These are phyloP conservation scores for Xiphophorus birchmanni DNA, from an alignment of 2,797 vertebrate species.

Conservation along the genomic window DNA sequence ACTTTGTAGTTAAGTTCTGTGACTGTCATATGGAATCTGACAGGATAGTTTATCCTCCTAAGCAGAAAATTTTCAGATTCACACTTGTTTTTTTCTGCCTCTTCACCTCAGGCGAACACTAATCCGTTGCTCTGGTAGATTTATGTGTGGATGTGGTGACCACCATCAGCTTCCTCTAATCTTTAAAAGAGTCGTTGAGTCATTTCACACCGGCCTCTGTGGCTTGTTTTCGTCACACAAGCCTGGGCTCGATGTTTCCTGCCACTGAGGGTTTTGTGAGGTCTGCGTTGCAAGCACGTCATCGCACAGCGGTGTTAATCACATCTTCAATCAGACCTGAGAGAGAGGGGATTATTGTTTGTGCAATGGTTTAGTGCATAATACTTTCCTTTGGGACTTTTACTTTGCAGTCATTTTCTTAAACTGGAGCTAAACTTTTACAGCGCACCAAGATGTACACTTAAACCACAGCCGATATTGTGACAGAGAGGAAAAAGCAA, in stretches of 20 bases:
- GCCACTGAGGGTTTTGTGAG: conserved; percentile 52
- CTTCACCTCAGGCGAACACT: not conserved
- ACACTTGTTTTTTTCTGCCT: not conserved
- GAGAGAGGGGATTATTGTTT: conserved; percentile 44
- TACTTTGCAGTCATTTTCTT: conserved; percentile 41
- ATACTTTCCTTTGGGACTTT: conserved; percentile 45
- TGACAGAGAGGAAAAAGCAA: conserved; percentile 28
- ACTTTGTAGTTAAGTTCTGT: conserved; percentile 13
- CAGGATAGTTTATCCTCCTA: not conserved
- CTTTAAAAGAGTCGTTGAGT: conserved; percentile 63
- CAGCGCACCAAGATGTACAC: conserved; percentile 12
- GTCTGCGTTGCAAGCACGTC: conserved; percentile 50
- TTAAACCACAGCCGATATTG: conserved; percentile 28
- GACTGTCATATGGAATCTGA: not conserved
- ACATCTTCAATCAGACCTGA: conserved; percentile 48
- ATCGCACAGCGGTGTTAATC: conserved; percentile 54
- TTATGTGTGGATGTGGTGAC: conserved; percentile 56
- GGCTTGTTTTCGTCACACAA: conserved; percentile 65
- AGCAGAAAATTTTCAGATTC: conserved; percentile 11
- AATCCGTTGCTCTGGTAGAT: not conserved
- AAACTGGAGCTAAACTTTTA: conserved; percentile 21
- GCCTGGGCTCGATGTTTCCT: conserved; percentile 56
- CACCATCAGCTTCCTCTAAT: conserved; percentile 58
- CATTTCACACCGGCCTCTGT: conserved; percentile 63
- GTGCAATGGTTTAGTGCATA: conserved; percentile 53